These are phyloP conservation scores for Odontophorus gujanensis DNA, from an alignment of 2,113 vertebrate genomes.

Conservation along the genomic window DNA sequence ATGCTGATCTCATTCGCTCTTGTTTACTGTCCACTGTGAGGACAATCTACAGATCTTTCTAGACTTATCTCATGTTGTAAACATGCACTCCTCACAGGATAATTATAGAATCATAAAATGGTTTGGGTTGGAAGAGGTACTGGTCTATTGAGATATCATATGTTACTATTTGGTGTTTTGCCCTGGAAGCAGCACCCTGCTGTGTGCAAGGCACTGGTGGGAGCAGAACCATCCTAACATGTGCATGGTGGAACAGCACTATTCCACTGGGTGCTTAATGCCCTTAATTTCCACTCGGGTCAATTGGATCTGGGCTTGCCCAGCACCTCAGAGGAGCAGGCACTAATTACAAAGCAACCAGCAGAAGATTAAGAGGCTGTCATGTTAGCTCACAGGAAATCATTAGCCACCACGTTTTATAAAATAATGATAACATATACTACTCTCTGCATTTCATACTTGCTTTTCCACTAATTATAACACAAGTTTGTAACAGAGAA, in stretches of 20 bases:
- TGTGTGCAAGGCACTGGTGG: fast-evolving
- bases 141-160: background rate
- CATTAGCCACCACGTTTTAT: background rate
- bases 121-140: no score
- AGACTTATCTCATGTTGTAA: background rate
- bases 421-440: background rate
- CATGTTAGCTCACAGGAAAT: background rate
- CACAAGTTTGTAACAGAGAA: background rate
- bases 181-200: background rate
- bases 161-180: background rate
- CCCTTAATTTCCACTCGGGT: background rate
- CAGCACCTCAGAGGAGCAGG: background rate
- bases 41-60: background rate
- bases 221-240: background rate
- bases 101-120: no score
- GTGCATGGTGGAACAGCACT: fast-evolving
- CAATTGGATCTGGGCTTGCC: background rate
- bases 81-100: background rate
- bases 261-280: background rate
- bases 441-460: background rate
- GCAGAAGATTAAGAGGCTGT: background rate
- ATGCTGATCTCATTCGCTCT: fast-evolving
- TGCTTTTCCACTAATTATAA: background rate
- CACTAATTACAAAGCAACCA: background rate
- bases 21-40: background rate